Evolutionary conservation across 2,113 vertebrate genomes (phyloP), one percentile per base, ranked within the genome.

Genomic region (Sapayoa aenigma): DNA sequence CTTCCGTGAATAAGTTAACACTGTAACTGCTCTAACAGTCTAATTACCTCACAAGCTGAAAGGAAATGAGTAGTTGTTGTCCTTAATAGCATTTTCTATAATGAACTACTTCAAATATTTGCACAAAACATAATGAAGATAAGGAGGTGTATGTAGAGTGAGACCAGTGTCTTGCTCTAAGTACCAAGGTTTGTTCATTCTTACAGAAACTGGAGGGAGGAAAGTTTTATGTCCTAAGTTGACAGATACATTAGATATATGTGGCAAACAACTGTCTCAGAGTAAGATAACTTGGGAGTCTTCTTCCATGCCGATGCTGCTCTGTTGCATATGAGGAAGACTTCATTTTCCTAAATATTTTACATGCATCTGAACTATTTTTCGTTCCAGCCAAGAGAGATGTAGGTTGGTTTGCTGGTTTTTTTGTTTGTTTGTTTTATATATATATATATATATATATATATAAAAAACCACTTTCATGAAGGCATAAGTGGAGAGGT

Each of bases 1-100:
- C 88, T 86, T 21, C 90, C 76, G 94, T 86, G 94, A 89, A 93
- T 94, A 96, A 96, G 95, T 95, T 96, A 96, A 90, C 86, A 89
- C 86, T 92, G 65, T 87, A 84, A 81, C 73, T 90, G 83, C 85
- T 95, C 89, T 96, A 68, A 93, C 69, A 49, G 31, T 27, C 85
- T 96, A 93, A 97, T 96, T 96, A 82, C 53, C 56, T 65, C 30
- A 11, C 73, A 58, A 90, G 60, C 88, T 84, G 52, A 92, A 93
- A 90, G 95, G 94, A 95, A 97, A 96, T 90, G 90, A 96, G 74
- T 11, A 68, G 41, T 92, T 84, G 73, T 94, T 92, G 59, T 68
- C 44, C 69, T 90, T 94, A 95, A 90, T 92, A 81, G 85, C 83
- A 84, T 72, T 92, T 73, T 84, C 86, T 94, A 78, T 65, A 90